These are phyloP conservation scores for Nasonia vitripennis DNA, from an alignment of 1,140 invertebrate genomes.

Conservation along the genomic window DNA sequence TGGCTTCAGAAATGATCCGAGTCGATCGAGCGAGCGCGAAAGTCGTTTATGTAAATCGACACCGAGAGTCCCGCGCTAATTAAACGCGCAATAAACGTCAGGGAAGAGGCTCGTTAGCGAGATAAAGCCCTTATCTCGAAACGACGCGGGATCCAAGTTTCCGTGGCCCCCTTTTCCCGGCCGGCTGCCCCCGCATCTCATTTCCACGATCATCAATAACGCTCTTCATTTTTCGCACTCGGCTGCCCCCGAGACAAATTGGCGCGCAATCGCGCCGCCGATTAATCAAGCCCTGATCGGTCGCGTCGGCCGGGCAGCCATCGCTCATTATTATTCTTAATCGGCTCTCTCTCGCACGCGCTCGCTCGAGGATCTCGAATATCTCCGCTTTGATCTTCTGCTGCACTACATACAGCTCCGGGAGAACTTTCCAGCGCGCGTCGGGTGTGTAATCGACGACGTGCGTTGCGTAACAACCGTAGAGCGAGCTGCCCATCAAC, in stretches of 20 bases:
- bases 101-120: slow-evolving; percentile 27
- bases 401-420: neutral
- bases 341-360: slow-evolving; percentile 53
- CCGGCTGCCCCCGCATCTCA: slow-evolving; percentile 37
- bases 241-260: slow-evolving; percentile 51
- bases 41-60: neutral
- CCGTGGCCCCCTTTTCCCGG: neutral
- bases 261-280: slow-evolving; percentile 49
- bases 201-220: slow-evolving; percentile 55
- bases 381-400: slow-evolving; percentile 15
- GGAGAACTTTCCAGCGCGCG: neutral
- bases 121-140: neutral
- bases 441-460: slow-evolving; percentile 11
- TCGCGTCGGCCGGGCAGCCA: slow-evolving; percentile 37
- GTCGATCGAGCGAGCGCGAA: no score
- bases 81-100: slow-evolving; percentile 9
- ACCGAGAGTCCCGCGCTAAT: neutral
- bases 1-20: no score
- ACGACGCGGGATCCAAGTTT: neutral
- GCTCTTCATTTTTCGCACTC: slow-evolving; percentile 44
- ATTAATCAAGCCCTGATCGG: slow-evolving; percentile 59
- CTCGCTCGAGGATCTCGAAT: slow-evolving; percentile 6
- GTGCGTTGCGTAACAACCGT: slow-evolving; percentile 18
- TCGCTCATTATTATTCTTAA: slow-evolving; percentile 57
- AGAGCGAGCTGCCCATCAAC: neutral